Evolutionary conservation across 1,140 invertebrate species (phyloP).

Genomic region (Drosophila fuyamai): DNA sequence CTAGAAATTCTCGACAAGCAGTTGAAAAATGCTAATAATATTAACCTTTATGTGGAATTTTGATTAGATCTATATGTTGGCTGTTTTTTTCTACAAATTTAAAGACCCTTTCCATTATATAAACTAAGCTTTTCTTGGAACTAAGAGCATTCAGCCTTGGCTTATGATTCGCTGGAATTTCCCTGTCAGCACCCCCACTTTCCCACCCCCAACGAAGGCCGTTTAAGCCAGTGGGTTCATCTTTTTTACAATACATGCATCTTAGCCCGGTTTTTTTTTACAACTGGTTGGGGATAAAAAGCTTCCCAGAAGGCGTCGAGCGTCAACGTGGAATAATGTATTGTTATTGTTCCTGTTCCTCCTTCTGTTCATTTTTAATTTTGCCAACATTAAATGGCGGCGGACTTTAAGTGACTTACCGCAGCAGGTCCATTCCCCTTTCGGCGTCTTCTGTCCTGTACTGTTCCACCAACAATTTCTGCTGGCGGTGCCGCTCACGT

Average conservation of each 20-base stretch:
- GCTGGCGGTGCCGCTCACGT: constrained; percentile 58
- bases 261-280: constrained; percentile 4
- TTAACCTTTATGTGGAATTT: no score
- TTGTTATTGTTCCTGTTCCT: constrained; percentile 15
- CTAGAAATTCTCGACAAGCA: no score
- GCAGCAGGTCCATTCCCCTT: constrained; percentile 75
- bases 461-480: constrained; percentile 73
- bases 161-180: not conserved
- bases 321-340: constrained; percentile 44
- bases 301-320: constrained; percentile 26
- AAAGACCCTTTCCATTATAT: no score
- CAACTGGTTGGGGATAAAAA: constrained; percentile 29
- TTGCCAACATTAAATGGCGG: constrained; percentile 5
- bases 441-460: constrained; percentile 74
- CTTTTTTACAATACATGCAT: constrained; percentile 40
- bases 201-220: constrained; percentile 1
- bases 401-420: constrained; percentile 53
- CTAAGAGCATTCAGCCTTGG: constrained; percentile 15
- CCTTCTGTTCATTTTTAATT: constrained; percentile 34
- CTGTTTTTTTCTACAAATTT: not conserved
- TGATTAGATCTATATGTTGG: no score
- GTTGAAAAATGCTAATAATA: no score
- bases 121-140: constrained; percentile 5
- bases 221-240: constrained; percentile 44
- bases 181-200: not conserved